Evolutionary conservation across 2,113 vertebrate genomes (phyloP).

Genomic region (Scalopus aquaticus): DNA sequence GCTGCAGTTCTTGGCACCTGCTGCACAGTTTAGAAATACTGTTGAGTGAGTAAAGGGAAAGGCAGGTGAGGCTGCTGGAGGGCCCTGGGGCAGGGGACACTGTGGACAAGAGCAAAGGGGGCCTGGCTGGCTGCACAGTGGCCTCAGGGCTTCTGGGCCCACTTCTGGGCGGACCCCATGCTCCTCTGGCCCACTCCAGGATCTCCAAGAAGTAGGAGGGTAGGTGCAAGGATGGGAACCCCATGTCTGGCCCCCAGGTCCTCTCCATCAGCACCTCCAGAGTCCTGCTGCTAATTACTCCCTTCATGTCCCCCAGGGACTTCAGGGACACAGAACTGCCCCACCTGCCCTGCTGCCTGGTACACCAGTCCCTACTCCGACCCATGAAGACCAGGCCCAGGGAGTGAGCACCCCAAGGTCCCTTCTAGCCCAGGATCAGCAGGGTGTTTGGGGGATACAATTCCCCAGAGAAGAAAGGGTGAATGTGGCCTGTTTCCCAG

Average conservation of each 20-base stretch:
- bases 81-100: neutral
- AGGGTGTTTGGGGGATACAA: too few species aligned
- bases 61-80: neutral
- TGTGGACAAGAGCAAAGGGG: neutral
- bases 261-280: neutral
- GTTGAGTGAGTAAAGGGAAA: neutral
- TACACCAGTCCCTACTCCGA: neutral
- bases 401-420: neutral
- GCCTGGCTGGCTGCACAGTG: neutral
- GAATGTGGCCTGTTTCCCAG: neutral
- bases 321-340: neutral
- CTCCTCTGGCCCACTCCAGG: fast-evolving
- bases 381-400: neutral
- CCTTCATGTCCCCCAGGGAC: neutral
- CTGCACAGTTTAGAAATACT: neutral
- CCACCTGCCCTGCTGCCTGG: neutral
- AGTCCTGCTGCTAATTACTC: neutral
- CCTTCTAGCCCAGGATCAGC: neutral
- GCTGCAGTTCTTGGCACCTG: neutral
- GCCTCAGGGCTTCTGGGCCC: neutral
- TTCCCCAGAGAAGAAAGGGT: neutral
- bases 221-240: too few species aligned
- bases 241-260: neutral
- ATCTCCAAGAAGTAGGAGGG: neutral
- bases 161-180: fast-evolving